Percentiles rank a stretch among this genome's conserved stretches.
Evolutionary conservation across 1,140 invertebrate genomes (phyloP).

Genomic region (Dufourea novaeangliae): DNA sequence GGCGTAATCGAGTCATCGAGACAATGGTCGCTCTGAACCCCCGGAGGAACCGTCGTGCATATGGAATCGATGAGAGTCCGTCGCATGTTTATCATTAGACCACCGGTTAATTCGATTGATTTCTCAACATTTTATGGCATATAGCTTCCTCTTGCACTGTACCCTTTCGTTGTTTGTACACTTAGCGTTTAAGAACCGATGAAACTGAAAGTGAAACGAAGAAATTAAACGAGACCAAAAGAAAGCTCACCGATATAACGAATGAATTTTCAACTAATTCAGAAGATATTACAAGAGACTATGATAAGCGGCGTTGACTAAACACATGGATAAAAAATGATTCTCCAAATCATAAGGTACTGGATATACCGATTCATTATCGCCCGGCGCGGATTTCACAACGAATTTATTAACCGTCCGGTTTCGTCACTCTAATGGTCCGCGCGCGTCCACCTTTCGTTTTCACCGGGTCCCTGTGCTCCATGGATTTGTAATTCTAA

Average conservation of each 20-base stretch:
- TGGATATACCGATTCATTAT: neutral
- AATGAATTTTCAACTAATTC: too few relatives aligned
- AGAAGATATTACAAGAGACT: too few relatives aligned
- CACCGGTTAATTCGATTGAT: too few relatives aligned
- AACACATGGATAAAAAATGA: neutral
- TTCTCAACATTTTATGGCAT: too few relatives aligned
- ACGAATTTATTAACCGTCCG: neutral
- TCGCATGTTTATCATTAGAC: too few relatives aligned
- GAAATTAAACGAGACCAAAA: too few relatives aligned
- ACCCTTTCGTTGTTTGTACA: too few relatives aligned
- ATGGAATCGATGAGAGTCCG: neutral
- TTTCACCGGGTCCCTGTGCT: neutral
- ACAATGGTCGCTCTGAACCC: neutral
- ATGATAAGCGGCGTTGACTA: too few relatives aligned
- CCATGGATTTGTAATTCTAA: neutral
- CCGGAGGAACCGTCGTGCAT: neutral
- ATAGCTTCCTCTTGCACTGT: too few relatives aligned
- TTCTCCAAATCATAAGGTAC: neutral
- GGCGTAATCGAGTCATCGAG: neutral
- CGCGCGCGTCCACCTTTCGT: neutral
- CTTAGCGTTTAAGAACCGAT: too few relatives aligned
- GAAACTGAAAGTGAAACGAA: too few relatives aligned
- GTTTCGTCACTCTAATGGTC: slow-evolving; percentile 7
- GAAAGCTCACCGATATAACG: too few relatives aligned
- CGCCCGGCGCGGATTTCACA: neutral